Evolutionary conservation across 2,113 vertebrate genomes (phyloP), one percentile per base, ranked within the genome.

Genomic region (Eulemur rufifrons): DNA sequence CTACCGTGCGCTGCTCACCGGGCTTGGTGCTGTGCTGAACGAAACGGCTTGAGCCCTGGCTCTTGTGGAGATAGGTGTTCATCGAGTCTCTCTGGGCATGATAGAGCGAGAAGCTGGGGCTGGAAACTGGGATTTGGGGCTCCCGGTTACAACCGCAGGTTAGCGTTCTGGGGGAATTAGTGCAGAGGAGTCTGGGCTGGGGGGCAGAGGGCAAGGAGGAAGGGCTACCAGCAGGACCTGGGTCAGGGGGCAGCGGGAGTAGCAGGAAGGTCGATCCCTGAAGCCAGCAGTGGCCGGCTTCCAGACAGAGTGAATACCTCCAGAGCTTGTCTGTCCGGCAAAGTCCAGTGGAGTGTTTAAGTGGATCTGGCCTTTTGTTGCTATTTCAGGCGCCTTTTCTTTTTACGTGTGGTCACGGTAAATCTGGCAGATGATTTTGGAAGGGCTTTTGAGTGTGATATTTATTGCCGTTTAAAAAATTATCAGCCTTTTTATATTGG

Each of bases 381-480:
- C 10, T 73, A 8, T 78, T 85, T 42, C 39, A n/a, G 18, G 56
- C 1, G 13, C 12, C 86, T 92, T 96, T 68, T 73, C 86, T 77
- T 90, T 59, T 90, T 82, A 50, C 37, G 42, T 5, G 3, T 42
- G 45, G 3, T 1, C 64, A 17, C 2, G 34, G 11, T 47, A 10
- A 92, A n/a, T 76, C 32, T 17, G 66, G 23, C 0, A 0, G 82
- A 50, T 6, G 88, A 52, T 61, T 95, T 89, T 37, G 4, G 64
- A 47, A 82, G 56, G 68, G 76, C 52, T 0, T 3, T 34, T 45
- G 86, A 81, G 25, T 37, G 32, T 80, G 18, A 0, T 3, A 59
- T 97, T 97, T 47, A 34, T 10, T 10, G 95, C 87, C 96, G 37
- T 74, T 95, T 94, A 52, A 59, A 95, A 66, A 81, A 80, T 14